A percentile compares a stretch with the other conserved stretches of the same genome.
Conservation (phyloP, 2,797 vertebrate species). For the Gallirallus australis region DNA sequence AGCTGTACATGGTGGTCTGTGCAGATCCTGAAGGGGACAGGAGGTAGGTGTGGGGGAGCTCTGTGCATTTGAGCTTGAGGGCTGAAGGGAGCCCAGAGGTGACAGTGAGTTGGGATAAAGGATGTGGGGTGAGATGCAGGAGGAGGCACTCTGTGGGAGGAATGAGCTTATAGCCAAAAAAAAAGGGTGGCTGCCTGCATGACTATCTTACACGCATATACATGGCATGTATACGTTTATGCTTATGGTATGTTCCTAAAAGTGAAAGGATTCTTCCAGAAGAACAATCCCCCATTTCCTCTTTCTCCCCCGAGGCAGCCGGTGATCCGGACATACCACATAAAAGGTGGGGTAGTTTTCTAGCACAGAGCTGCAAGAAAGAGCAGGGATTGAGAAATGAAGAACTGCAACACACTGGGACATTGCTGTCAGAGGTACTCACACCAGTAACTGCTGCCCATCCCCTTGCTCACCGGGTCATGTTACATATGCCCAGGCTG, state of each 20-base stretch:
- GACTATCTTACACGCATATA: not conserved
- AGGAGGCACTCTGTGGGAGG: not conserved
- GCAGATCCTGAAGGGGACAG: accelerated
- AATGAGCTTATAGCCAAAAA: not conserved
- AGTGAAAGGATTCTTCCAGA: not conserved
- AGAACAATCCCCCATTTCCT: not conserved
- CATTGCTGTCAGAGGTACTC: not conserved
- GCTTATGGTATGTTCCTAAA: not conserved
- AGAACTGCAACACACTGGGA: not conserved
- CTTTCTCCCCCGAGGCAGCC: not conserved
- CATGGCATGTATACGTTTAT: not conserved
- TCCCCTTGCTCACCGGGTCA: not conserved
- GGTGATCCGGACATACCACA: too few relatives aligned
- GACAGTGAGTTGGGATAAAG: not conserved
- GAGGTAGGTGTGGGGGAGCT: not conserved
- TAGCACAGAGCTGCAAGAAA: not conserved
- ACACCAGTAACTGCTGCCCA: not conserved
- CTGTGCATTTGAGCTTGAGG: not conserved
- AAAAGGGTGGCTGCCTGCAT: not conserved
- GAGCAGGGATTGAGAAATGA: not conserved
- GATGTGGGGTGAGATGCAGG: not conserved
- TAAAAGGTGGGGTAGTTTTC: not conserved
- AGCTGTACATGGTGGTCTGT: not conserved
- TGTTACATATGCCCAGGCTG: not conserved
- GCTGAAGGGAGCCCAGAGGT: not conserved